phyloP scores from a whole-genome alignment of 2,888 invertebrate genomes.

The Entomobrya proxima region DNA sequence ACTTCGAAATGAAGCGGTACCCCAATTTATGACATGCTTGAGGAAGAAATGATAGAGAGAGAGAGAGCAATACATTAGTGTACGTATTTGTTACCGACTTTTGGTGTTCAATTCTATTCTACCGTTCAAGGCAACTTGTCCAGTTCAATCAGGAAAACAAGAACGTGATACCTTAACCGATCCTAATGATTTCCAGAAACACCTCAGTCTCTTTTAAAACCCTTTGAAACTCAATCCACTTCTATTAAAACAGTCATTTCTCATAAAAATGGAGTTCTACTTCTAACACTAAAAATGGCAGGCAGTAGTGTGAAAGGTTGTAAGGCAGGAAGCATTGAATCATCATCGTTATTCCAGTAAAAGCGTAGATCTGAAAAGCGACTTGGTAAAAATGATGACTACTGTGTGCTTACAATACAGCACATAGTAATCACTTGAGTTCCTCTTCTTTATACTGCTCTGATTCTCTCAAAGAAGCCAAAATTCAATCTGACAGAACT shows the following conservation, averaged over 20 bases:
- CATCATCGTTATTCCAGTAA: not conserved
- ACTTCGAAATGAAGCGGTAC: too few species aligned
- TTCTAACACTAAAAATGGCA: not conserved
- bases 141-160: conserved; percentile 48
- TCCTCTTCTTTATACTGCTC: not conserved
- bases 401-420: conserved; percentile 15
- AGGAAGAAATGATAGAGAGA: too few species aligned
- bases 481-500: conserved; percentile 54
- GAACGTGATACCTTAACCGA: conserved; percentile 5
- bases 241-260: conserved; percentile 31
- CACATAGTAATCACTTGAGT: conserved; percentile 9
- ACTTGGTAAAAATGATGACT: conserved; percentile 16
- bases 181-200: conserved; percentile 49
- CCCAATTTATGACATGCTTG: too few species aligned
- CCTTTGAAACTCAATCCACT: conserved; percentile 43
- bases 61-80: not conserved
- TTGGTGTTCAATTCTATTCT: conserved; percentile 10
- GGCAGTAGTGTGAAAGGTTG: not conserved
- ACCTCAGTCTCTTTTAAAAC: conserved; percentile 37
- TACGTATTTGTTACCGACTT: not conserved
- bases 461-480: conserved; percentile 18
- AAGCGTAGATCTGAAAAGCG: not conserved
- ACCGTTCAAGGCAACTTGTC: conserved; percentile 12
- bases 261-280: not conserved
- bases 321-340: conserved; percentile 14